phyloP scores from a whole-genome alignment of 2,113 vertebrate species.

The Cephalopholis sonnerati region DNA sequence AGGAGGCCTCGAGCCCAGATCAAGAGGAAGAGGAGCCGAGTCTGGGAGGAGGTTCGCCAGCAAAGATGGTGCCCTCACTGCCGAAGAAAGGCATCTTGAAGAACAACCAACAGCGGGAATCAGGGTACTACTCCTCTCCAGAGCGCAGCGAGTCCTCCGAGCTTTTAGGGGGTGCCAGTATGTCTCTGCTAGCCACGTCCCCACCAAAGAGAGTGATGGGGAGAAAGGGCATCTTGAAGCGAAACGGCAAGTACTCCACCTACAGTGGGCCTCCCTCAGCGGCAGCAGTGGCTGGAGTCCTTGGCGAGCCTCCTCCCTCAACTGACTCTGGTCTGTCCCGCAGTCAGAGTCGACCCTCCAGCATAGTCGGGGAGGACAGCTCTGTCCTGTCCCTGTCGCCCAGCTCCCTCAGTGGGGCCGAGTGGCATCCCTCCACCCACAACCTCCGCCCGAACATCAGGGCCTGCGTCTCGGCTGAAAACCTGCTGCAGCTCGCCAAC shows the following conservation, averaged over 20 bases:
- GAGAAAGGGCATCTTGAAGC: conserved; percentile 96
- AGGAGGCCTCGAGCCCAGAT: conserved; percentile 86
- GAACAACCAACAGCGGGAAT: conserved; percentile 93
- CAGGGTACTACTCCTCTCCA: conserved; percentile 98
- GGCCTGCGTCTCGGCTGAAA: conserved; percentile 95
- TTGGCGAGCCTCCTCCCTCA: conserved; percentile 70
- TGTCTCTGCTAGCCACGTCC: conserved; percentile 79
- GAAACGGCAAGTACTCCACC: conserved; percentile 93
- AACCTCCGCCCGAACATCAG: conserved; percentile 88
- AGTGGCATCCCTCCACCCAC: conserved; percentile 86
- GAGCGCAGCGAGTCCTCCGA: conserved; percentile 96
- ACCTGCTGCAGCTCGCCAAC: conserved; percentile 92
- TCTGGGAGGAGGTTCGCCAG: conserved; percentile 79
- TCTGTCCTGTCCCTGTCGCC: conserved; percentile 88
- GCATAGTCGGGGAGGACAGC: conserved; percentile 92
- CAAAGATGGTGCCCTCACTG: conserved; percentile 88
- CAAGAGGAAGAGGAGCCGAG: conserved; percentile 76
- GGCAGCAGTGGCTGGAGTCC: conserved; percentile 69
- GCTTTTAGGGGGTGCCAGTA: conserved; percentile 85
- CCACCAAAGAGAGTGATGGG: conserved; percentile 79
- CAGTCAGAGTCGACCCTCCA: conserved; percentile 94
- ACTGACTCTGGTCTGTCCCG: conserved; percentile 89
- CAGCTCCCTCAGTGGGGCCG: conserved; percentile 83
- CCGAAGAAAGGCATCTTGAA: conserved; percentile 99
- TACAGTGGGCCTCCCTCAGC: conserved; percentile 78